phyloP scores from a whole-genome alignment of 2,888 invertebrate genomes.

The Morpho achilles region DNA sequence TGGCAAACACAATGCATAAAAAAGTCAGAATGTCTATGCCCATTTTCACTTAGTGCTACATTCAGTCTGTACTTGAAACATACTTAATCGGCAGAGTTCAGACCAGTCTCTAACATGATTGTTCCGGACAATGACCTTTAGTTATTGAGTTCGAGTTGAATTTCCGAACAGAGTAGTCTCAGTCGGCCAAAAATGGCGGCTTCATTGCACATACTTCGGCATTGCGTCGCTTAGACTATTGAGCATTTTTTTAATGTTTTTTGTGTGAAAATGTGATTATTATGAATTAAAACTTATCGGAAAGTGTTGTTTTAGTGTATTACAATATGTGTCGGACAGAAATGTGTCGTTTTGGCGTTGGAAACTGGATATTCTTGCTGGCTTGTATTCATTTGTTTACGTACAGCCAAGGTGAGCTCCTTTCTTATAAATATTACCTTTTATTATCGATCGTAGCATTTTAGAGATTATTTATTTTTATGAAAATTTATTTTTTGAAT shows the following conservation, averaged over 20 bases:
- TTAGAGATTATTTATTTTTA: constrained; percentile 4
- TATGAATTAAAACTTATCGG: constrained; percentile 72
- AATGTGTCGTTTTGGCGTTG: constrained; percentile 64
- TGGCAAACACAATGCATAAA: not conserved
- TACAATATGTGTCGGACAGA: constrained; percentile 72
- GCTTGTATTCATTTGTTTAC: constrained; percentile 73
- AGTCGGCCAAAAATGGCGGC: constrained; percentile 66
- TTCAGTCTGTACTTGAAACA: constrained; percentile 34
- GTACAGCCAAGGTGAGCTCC: constrained; percentile 73
- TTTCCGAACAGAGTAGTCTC: constrained; percentile 59
- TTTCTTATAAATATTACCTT: constrained; percentile 63
- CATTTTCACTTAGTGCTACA: constrained; percentile 29
- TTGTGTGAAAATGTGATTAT: constrained; percentile 74
- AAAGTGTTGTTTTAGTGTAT: constrained; percentile 59
- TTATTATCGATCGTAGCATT: constrained; percentile 56
- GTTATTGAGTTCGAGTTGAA: constrained; percentile 58
- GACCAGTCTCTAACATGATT: constrained; percentile 35
- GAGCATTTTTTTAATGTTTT: constrained; percentile 47
- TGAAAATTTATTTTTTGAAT: too few relatives aligned
- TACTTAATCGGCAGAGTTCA: constrained; percentile 37
- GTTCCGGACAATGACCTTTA: constrained; percentile 72
- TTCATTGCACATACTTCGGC: constrained; percentile 38
- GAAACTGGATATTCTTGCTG: constrained; percentile 74
- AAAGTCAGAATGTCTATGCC: constrained; percentile 11
- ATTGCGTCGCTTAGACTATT: constrained; percentile 39